Percentiles rank a stretch among this genome's conserved stretches.
These are phyloP conservation scores for Netta rufina DNA, from an alignment of 2,797 vertebrate species.

Conservation along the genomic window DNA sequence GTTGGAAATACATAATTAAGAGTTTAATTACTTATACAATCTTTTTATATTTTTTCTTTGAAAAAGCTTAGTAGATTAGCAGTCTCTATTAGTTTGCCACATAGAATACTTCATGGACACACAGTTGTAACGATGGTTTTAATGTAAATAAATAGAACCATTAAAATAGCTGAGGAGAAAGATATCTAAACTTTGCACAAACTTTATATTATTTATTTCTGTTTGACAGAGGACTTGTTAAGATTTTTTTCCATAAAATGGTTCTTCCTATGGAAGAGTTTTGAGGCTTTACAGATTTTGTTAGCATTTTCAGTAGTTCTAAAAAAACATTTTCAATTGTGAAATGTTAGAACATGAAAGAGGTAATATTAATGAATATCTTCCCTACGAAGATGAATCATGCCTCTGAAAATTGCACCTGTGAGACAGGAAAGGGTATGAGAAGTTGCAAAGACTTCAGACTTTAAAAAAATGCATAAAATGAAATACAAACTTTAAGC, in stretches of 20 bases:
- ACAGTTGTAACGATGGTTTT: background rate
- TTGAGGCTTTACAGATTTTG: background rate
- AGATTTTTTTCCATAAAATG: background rate
- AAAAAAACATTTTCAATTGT: background rate
- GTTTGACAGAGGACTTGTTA: background rate
- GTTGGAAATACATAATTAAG: background rate
- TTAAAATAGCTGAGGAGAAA: background rate
- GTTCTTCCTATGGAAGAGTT: background rate
- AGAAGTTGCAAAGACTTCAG: background rate
- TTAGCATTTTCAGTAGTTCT: background rate
- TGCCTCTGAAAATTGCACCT: background rate
- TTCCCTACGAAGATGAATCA: background rate
- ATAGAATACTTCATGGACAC: background rate
- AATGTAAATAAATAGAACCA: background rate
- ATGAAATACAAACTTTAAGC: background rate
- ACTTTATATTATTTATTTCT: background rate
- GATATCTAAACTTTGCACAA: background rate
- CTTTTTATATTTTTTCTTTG: background rate
- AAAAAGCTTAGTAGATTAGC: background rate
- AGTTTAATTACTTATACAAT: background rate
- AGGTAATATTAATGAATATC: background rate
- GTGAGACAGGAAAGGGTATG: accelerated
- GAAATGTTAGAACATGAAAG: background rate
- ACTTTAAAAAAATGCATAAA: background rate
- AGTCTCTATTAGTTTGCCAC: background rate